Base-by-base conservation (phyloP, 1,140 invertebrate species). In the Diabrotica undecimpunctata region DNA sequence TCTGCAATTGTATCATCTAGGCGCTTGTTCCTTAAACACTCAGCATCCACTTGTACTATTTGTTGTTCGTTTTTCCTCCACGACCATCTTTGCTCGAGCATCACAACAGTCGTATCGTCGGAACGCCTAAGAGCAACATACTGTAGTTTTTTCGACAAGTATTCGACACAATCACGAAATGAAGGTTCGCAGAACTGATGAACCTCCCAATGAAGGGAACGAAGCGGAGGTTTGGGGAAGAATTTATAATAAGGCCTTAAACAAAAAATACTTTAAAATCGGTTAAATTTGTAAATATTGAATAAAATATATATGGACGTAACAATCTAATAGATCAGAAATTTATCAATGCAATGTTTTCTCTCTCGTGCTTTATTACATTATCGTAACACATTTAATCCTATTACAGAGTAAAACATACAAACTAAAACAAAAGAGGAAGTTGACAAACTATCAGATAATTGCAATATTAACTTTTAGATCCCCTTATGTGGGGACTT, bases 151-250 rank as follows among this genome's bases (percentile, higher is more conserved):
- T 75, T 78, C 55, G 82, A 77, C 13, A 87, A 72, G 75, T 87
- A 87, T 57, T 78, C 77, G 4, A 87, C 74, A 70, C 86, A 88
- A 46, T 76, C 75, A 13, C 78, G 50, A 66, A 88, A 84, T 25
- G 81, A 79, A 7, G 66, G 58, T 25, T 82, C 76, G 70, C 86
- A 88, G 61, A 84, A 77, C 67, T 81, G 81, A 61, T 81, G 77
- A 12, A 87, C 85, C 75, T 87, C 83, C 85, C 84, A 87, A 69
- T 88, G 84, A 12, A 87, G 65, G 0, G 79, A 76, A 60, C 79
- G 77, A n/a, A 87, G 64, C 38, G 81, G 77, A 39, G 84, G 84
- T 14, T 71, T 74, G n/a, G 85, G 85, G 72, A 86, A 87, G 9
- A 68, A 64, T 12, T 72, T 67, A 70, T 78, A 83, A 59, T 81